These are phyloP conservation scores for Hecatera dysodea DNA, from an alignment of 2,888 invertebrate genomes.

Conservation along the genomic window DNA sequence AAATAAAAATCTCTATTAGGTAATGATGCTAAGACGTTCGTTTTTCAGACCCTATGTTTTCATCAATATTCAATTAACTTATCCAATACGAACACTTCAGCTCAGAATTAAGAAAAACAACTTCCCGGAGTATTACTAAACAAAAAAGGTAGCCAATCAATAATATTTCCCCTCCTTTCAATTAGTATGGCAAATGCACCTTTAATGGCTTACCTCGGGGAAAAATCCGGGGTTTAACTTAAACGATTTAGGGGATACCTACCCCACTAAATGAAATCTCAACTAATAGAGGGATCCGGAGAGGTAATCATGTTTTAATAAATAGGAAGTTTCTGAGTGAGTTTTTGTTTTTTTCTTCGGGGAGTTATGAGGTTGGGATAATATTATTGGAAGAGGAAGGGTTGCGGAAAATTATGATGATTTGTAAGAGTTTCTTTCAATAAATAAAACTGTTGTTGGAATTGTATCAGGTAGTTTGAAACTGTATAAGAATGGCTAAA, in stretches of 20 bases:
- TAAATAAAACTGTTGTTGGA: not conserved
- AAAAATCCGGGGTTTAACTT: constrained; percentile 83
- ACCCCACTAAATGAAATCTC: constrained; percentile 77
- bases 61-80: constrained; percentile 39
- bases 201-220: constrained; percentile 82
- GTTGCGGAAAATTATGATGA: not conserved
- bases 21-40: too few relatives aligned
- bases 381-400: not conserved
- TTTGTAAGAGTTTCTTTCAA: not conserved
- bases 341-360: constrained; percentile 23
- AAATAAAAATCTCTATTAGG: too few relatives aligned
- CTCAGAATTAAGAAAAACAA: constrained; percentile 39
- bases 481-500: too few relatives aligned
- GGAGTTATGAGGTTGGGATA: not conserved
- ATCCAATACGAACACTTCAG: constrained; percentile 23
- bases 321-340: constrained; percentile 50
- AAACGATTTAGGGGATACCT: constrained; percentile 84
- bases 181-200: constrained; percentile 87
- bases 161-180: constrained; percentile 83
- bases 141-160: constrained; percentile 76
- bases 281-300: constrained; percentile 67
- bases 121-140: constrained; percentile 42
- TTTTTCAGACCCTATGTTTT: constrained; percentile 6
- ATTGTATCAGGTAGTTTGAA: not conserved
- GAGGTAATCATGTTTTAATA: constrained; percentile 73